A percentile compares a stretch with the other conserved stretches of the same genome.
Conservation (phyloP, 2,113 vertebrate species). For the Melanocharis versteri region DNA sequence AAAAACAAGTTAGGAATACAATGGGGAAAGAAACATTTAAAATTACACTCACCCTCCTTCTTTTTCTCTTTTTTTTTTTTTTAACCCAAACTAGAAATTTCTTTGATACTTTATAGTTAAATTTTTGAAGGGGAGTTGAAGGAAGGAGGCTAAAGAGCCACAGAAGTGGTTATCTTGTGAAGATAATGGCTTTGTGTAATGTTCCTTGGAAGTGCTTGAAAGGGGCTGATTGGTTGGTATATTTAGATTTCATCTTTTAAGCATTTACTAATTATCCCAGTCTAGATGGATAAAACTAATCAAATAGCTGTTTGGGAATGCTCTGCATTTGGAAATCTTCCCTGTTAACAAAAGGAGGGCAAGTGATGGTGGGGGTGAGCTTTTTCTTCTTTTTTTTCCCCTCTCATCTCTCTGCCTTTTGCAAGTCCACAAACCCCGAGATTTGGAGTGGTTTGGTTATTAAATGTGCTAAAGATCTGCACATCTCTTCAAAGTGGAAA, state of each 20-base stretch:
- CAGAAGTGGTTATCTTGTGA: constrained; percentile 27
- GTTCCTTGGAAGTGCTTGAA: constrained; percentile 55
- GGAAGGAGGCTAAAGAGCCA: background rate
- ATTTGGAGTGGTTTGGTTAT: background rate
- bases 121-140: background rate
- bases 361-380: background rate
- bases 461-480: background rate
- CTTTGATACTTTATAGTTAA: background rate
- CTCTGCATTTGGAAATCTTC: constrained; percentile 50
- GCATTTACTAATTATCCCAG: constrained; percentile 69
- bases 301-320: constrained; percentile 65
- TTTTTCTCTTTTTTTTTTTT: background rate
- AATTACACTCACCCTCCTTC: background rate
- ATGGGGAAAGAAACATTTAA: background rate
- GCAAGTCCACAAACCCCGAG: background rate
- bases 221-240: constrained; percentile 62
- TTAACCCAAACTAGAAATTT: background rate
- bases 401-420: constrained; percentile 1
- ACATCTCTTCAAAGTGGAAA: background rate
- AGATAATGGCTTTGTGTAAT: constrained; percentile 52
- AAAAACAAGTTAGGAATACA: background rate
- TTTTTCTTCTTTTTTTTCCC: background rate
- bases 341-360: constrained; percentile 20
- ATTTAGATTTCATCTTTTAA: constrained; percentile 73
- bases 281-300: constrained; percentile 53